phyloP scores from a whole-genome alignment of 37 sponge, comb jelly and placozoan species.

The Eunapius fragilis region DNA sequence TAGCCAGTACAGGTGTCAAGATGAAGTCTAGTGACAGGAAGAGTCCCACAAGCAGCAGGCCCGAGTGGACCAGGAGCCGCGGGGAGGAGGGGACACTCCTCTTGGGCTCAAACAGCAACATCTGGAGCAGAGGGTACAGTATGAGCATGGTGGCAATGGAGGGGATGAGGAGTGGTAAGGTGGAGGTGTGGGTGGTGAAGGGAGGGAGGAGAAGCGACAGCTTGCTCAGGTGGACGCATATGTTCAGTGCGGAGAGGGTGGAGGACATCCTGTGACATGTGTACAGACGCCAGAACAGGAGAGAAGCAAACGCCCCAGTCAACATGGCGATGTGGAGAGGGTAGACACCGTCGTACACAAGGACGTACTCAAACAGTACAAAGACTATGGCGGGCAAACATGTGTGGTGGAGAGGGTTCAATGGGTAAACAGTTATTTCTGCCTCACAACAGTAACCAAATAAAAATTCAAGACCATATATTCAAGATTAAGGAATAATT shows the following conservation, averaged over 20 bases:
- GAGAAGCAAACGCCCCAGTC: background rate
- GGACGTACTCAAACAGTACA: slow-evolving; percentile 40
- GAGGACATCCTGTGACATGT: background rate
- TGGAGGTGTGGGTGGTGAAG: slow-evolving; percentile 9
- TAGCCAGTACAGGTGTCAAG: slow-evolving; percentile 49
- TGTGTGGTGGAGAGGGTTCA: no score
- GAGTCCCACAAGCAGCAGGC: slow-evolving; percentile 42
- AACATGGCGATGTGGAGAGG: slow-evolving; percentile 28
- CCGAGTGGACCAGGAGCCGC: slow-evolving; percentile 46
- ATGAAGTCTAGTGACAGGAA: slow-evolving; percentile 48
- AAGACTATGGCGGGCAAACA: slow-evolving; percentile 38
- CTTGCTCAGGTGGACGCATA: slow-evolving; percentile 64
- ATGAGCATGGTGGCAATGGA: slow-evolving; percentile 32
- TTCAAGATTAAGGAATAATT: no score
- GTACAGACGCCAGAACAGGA: slow-evolving; percentile 42
- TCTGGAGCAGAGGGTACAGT: slow-evolving; percentile 20
- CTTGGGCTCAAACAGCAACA: slow-evolving; percentile 24
- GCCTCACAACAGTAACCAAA: no score
- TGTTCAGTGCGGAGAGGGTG: background rate
- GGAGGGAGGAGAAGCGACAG: slow-evolving; percentile 58
- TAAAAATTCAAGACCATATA: no score
- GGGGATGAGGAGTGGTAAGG: slow-evolving; percentile 36
- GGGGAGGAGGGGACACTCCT: slow-evolving; percentile 2
- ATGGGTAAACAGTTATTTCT: no score
- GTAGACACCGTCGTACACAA: slow-evolving; percentile 37